These are phyloP conservation scores for Stictocephala bisonia DNA, from an alignment of 2,888 invertebrate species.

Conservation along the genomic window DNA sequence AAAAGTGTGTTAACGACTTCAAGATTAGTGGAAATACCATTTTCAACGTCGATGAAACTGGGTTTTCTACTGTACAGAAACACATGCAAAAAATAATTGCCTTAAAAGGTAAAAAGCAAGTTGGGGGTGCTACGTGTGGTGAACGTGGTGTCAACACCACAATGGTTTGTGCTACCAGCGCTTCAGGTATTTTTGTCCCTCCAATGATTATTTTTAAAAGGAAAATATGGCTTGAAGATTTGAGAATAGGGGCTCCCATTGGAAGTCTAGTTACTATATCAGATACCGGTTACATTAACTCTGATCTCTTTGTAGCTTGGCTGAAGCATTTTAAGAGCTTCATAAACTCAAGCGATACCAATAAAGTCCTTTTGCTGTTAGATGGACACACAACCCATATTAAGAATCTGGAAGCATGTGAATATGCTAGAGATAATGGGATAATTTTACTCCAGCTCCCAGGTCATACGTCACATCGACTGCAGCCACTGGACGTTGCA, in stretches of 20 bases:
- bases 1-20: background rate
- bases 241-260: conserved; percentile 54
- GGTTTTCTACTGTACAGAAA: background rate
- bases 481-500: background rate
- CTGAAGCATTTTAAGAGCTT: conserved; percentile 59
- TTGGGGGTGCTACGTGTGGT: conserved; percentile 1
- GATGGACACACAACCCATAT: conserved; percentile 60
- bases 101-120: conserved; percentile 1
- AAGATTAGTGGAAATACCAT: background rate
- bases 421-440: background rate
- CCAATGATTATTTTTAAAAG: conserved; percentile 66
- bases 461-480: conserved; percentile 2
- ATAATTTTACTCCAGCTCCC: background rate
- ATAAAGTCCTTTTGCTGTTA: conserved; percentile 61
- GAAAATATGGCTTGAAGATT: conserved; percentile 62
- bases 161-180: conserved; percentile 63
- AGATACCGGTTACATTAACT: conserved; percentile 62
- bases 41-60: conserved; percentile 20
- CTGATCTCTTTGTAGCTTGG: conserved; percentile 51
- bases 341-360: conserved; percentile 60
- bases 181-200: conserved; percentile 63
- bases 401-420: background rate
- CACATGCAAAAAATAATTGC: background rate
- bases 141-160: conserved; percentile 11
- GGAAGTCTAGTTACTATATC: conserved; percentile 53